A percentile compares a stretch with the other conserved stretches of the same genome.
Evolutionary conservation across 2,797 vertebrate genomes (phyloP).

Genomic region (Coracias cyanogaster): DNA sequence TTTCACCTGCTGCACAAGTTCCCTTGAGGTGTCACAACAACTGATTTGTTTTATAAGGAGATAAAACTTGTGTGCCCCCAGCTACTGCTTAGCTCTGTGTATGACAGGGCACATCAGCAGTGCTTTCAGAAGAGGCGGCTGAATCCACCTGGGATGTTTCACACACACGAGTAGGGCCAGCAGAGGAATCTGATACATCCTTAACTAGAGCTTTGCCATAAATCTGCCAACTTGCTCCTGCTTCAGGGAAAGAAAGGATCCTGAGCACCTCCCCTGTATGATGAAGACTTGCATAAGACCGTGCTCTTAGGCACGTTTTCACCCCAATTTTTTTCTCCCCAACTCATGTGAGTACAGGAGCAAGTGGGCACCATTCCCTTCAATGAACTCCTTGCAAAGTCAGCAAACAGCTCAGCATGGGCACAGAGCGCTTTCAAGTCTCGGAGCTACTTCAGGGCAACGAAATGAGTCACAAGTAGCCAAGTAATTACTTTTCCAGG

Average conservation of each 20-base stretch:
- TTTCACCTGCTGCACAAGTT: not conserved
- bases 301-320: not conserved
- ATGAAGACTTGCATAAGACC: not conserved
- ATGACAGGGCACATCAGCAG: rapidly evolving
- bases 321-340: not conserved
- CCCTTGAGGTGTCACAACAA: not conserved
- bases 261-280: not conserved
- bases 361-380: rapidly evolving
- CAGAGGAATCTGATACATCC: not conserved
- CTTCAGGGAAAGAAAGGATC: not conserved
- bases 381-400: not conserved
- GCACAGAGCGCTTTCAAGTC: not conserved
- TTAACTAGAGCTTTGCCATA: not conserved
- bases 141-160: not conserved
- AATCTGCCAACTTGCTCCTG: not conserved
- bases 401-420: slow-evolving; percentile 13
- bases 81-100: not conserved
- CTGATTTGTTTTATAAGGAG: not conserved
- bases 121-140: not conserved
- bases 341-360: rapidly evolving
- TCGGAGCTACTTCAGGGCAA: not conserved
- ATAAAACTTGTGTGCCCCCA: not conserved
- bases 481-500: slow-evolving; percentile 16
- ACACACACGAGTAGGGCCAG: not conserved
- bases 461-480: slow-evolving; percentile 8